Base-by-base conservation (phyloP, 2,113 vertebrate species). In the Rana temporaria region DNA sequence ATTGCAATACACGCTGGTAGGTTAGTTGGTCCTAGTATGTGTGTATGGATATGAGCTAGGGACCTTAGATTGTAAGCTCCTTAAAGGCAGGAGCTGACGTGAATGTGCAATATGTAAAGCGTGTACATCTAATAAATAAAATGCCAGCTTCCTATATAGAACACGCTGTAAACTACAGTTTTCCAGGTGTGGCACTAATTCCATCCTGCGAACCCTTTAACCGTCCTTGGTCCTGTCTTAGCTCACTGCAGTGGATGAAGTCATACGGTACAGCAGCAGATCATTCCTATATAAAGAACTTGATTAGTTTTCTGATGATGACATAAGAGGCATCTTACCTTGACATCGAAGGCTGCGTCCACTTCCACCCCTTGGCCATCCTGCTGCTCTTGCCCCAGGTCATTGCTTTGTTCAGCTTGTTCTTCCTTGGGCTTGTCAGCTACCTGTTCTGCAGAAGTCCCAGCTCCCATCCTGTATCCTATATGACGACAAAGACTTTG, bases 391-490 rank as follows among this genome's bases (percentile, higher is more conserved):
- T 56, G 38, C 30, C 30, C 65, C 65, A 38, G 77, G 22, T 79
- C 77, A 59, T 69, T 17, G 55, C 56, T 60, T 18, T 64, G n/a
- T 59, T 81, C 81, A 6, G 9, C 53, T 26, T 48, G 53, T 20
- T 76, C 81, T 83, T 76, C 81, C 6, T n/a, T 67, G 53, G 52
- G 34, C 53, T 82, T 83, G 30, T 76, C 81, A 6, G 42, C 30
- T 20, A 60, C 62, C 72, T 83, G 63, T 19, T 73, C 68, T 53
- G 68, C 38, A 52, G 81, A 83, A 24, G 81, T 83, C 32, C 71
- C 72, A 60, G 81, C 81, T 76, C 81, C 81, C 81, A 83, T 82
- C 62, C 48, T 75, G 62, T 4, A 18, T 67, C 48, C 14, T 42
- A 34, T 64, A 30, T 1, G 6, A 65, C 48, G 63, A 26, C 64